phyloP scores from a whole-genome alignment of 64 coral and sea anemone genomes.

The Pocillopora damicornis region DNA sequence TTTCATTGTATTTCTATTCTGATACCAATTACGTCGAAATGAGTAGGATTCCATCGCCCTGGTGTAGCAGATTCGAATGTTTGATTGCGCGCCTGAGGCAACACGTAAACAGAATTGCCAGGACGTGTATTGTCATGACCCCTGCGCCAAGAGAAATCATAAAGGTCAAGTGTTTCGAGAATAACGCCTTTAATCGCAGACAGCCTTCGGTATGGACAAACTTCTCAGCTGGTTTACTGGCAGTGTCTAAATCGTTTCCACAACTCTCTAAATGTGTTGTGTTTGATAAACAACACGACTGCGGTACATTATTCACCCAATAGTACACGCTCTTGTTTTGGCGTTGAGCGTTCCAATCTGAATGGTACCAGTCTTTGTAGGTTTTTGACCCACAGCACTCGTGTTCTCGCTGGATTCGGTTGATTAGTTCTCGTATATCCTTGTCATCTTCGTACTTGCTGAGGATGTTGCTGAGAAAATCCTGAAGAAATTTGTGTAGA shows the following conservation, averaged over 20 bases:
- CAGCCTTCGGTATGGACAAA: conserved; percentile 60
- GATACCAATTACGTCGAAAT: neutral
- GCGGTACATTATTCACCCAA: conserved; percentile 55
- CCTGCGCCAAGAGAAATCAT: neutral
- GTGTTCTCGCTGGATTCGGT: conserved; percentile 50
- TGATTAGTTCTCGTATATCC: conserved; percentile 42
- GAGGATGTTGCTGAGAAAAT: conserved; percentile 46
- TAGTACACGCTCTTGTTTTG: conserved; percentile 49
- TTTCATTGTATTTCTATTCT: neutral
- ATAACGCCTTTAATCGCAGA: conserved; percentile 12
- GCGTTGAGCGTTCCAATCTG: conserved; percentile 53
- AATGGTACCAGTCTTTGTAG: conserved; percentile 73
- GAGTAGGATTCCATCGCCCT: neutral
- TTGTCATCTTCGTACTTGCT: conserved; percentile 44
- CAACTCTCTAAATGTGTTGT: conserved; percentile 48
- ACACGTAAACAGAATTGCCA: conserved; percentile 20
- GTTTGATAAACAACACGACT: conserved; percentile 64
- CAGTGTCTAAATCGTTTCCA: conserved; percentile 59
- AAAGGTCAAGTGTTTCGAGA: conserved; percentile 1
- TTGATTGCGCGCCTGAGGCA: conserved; percentile 27
- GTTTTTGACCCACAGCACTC: conserved; percentile 58
- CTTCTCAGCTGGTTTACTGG: conserved; percentile 24
- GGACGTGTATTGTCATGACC: neutral
- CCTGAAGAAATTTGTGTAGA: conserved; percentile 47
- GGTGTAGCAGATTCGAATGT: neutral